Percentiles rank a stretch among this genome's conserved stretches.
Evolutionary conservation across 2,888 invertebrate genomes (phyloP).

Genomic region (Conistra vaccinii): DNA sequence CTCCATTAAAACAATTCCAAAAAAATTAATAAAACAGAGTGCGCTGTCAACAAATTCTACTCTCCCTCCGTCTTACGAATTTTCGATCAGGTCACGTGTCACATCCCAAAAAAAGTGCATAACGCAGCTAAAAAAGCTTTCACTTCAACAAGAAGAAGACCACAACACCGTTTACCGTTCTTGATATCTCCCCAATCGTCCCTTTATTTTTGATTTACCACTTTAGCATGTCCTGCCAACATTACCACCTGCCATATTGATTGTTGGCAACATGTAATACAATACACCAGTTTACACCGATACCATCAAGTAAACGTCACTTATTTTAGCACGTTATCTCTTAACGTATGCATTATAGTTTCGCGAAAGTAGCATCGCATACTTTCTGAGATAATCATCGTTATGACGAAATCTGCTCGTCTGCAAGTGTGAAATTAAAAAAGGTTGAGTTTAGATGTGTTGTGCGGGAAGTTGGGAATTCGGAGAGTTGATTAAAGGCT

Average conservation of each 20-base stretch:
- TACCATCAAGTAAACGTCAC: constrained; percentile 56
- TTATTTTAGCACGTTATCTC: constrained; percentile 62
- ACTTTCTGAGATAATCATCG: constrained; percentile 62
- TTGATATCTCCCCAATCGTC: constrained; percentile 28
- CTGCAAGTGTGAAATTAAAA: constrained; percentile 60
- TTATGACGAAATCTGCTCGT: constrained; percentile 67
- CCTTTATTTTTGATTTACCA: constrained; percentile 35
- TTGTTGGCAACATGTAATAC: constrained; percentile 53
- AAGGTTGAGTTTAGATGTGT: constrained; percentile 53
- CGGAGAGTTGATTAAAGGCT: not conserved
- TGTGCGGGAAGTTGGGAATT: constrained; percentile 16
- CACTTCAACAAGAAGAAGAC: not conserved
- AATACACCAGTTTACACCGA: constrained; percentile 58
- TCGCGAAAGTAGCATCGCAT: constrained; percentile 59
- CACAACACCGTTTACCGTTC: not conserved
- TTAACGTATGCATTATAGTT: constrained; percentile 62
- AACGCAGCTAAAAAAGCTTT: too few relatives aligned
- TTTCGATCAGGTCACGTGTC: too few relatives aligned
- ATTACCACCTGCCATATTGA: constrained; percentile 55
- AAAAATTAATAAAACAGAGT: too few relatives aligned
- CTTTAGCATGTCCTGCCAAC: constrained; percentile 31
- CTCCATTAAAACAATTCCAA: too few relatives aligned
- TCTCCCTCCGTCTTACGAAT: too few relatives aligned
- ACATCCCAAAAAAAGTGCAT: too few relatives aligned
- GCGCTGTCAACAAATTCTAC: too few relatives aligned